Percentiles rank a stretch among this genome's conserved stretches.
These are phyloP conservation scores for Panopea generosa DNA, from an alignment of 2,888 invertebrate genomes.

Conservation along the genomic window DNA sequence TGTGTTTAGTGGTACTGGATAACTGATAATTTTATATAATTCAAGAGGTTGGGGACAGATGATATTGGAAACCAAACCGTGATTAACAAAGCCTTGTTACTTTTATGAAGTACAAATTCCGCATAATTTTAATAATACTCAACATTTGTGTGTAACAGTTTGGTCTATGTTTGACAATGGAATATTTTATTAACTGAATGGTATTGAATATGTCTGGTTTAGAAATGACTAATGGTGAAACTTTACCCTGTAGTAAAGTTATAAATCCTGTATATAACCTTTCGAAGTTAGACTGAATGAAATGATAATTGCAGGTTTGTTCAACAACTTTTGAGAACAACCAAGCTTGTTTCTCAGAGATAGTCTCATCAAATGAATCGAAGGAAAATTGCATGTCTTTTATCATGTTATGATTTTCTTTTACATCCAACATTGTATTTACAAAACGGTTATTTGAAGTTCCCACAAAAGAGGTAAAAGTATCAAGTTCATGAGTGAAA, in stretches of 20 bases:
- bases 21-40: conserved; percentile 11
- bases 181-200: neutral
- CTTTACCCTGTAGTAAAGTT: too few relatives aligned
- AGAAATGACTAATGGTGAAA: too few relatives aligned
- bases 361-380: neutral
- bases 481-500: neutral
- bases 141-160: neutral
- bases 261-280: neutral
- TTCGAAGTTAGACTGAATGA: neutral
- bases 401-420: conserved; percentile 2
- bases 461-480: conserved; percentile 4
- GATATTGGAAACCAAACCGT: conserved; percentile 10
- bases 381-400: neutral
- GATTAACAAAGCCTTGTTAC: neutral
- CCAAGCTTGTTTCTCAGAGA: neutral
- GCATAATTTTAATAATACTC: conserved; percentile 7
- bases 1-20: conserved; percentile 11
- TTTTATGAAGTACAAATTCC: neutral
- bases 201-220: neutral
- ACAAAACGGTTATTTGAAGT: conserved; percentile 11
- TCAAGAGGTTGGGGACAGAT: conserved; percentile 7
- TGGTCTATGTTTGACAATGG: neutral
- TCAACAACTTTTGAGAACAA: neutral
- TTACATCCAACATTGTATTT: conserved; percentile 1
- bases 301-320: neutral